These are phyloP conservation scores for Esox masquinongy DNA, from an alignment of 2,797 vertebrate genomes.

Conservation along the genomic window DNA sequence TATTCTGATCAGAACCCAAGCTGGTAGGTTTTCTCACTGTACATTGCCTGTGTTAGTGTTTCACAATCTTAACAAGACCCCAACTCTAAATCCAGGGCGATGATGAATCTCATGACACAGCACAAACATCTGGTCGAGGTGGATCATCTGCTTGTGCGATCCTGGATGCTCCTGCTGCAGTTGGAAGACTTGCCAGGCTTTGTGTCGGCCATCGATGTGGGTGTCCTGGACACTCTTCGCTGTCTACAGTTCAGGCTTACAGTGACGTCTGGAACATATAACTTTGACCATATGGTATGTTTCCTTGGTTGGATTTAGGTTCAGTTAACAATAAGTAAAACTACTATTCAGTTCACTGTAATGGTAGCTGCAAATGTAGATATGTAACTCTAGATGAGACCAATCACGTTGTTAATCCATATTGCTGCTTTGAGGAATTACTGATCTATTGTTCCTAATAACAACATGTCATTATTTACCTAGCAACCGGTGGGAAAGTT, in stretches of 20 bases:
- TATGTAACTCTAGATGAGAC: too few relatives aligned
- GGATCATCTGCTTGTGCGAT: conserved; percentile 74
- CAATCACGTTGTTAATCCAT: too few relatives aligned
- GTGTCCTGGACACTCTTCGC: conserved; percentile 73
- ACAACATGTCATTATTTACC: not conserved
- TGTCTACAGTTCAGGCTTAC: not conserved
- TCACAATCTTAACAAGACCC: not conserved
- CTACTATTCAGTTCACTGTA: too few relatives aligned
- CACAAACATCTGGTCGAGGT: conserved; percentile 68
- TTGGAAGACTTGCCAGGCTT: conserved; percentile 59
- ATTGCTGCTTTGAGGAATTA: not conserved
- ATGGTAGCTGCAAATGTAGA: too few relatives aligned
- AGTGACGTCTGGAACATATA: accelerated
- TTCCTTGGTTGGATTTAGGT: conserved; percentile 22
- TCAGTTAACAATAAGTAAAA: too few relatives aligned
- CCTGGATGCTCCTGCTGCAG: conserved; percentile 80
- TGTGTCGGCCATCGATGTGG: conserved; percentile 33
- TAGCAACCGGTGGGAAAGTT: conserved; percentile 18
- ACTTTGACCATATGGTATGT: conserved; percentile 22
- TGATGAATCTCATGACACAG: conserved; percentile 64
- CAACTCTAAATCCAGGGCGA: conserved; percentile 36
- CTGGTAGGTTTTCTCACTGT: not conserved
- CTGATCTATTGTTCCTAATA: not conserved
- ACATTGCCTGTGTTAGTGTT: not conserved
- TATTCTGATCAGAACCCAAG: too few relatives aligned